A percentile compares a stretch with the other conserved stretches of the same genome.
Conservation (phyloP, 2,888 invertebrate genomes). For the Camptogramma bilineatum region DNA sequence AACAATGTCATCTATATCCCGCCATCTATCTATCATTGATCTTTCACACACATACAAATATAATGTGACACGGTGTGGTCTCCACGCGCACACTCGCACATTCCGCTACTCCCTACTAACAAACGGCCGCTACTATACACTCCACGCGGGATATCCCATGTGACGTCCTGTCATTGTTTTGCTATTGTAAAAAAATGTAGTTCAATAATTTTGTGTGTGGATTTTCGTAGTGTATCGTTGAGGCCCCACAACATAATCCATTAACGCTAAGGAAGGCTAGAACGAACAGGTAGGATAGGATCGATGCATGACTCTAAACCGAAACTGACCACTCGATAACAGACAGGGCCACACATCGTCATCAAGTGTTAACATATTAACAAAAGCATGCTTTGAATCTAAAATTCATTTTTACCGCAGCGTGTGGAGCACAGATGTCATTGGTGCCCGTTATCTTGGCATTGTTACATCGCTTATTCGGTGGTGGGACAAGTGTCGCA, state of each 20-base stretch:
- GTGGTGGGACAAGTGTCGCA: constrained; percentile 44
- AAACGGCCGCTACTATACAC: constrained; percentile 71
- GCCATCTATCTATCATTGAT: constrained; percentile 51
- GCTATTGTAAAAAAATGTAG: constrained; percentile 32
- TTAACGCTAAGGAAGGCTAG: constrained; percentile 80
- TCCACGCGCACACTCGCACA: constrained; percentile 82
- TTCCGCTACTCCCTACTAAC: constrained; percentile 81
- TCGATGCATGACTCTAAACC: constrained; percentile 71
- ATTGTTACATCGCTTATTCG: constrained; percentile 45
- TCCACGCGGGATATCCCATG: constrained; percentile 40
- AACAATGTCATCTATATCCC: constrained; percentile 41
- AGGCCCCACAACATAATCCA: constrained; percentile 71
- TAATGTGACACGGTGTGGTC: constrained; percentile 78
- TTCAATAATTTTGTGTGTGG: constrained; percentile 32
- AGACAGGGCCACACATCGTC: constrained; percentile 55
- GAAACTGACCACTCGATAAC: constrained; percentile 47
- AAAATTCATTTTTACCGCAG: constrained; percentile 54
- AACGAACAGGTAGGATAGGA: constrained; percentile 72
- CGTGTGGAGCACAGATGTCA: constrained; percentile 44
- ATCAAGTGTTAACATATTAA: constrained; percentile 75
- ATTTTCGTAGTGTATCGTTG: constrained; percentile 63
- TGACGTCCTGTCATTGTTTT: constrained; percentile 45
- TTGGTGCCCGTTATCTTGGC: constrained; percentile 39
- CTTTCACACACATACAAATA: constrained; percentile 50
- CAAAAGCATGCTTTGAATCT: constrained; percentile 67